Base-by-base conservation (phyloP, 2,888 invertebrate species). In the Acrobeloides nanus region DNA sequence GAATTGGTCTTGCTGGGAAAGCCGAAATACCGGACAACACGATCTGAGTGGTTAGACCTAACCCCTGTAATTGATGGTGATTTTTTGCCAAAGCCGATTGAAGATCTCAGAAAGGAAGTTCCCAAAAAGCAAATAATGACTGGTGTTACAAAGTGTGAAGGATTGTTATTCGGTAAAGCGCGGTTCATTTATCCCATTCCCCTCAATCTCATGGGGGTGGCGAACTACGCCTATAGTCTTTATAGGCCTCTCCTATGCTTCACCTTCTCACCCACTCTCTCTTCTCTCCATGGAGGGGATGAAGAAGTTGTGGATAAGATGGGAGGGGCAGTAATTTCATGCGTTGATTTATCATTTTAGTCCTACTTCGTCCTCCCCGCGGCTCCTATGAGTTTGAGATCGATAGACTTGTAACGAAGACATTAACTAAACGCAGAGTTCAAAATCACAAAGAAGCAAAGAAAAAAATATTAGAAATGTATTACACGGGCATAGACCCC, bases 51-150 rank as follows among this genome's bases (percentile, higher is more conserved):
- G 2, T 20, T 55, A 6, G 55, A 59, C 20, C 33, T 52, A 24
- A 46, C 52, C 18, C 51, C 46, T 1, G 44, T 44, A 18, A 42
- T 24, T 17, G 56, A 58, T 24, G 48, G 51, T 6, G 52, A 54
- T 25, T 58, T 56, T 31, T 44, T 56, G 18, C 56, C 56, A 8
- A 48, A 54, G 33, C 56, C 56, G 1, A 27, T 56, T 12, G 53
- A 42, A 4, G 44, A 58, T 31, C 38, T 56, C 10, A 38, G 56
- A 12, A 15, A 43, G 20, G 52, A 48, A 35, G 52, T 52, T 6
- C 56, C 57, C 10, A 39, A 33, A 24, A 57, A 57, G 26, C 18
- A 24, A 21, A 38, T 48, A 7, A 57, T 56, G 51, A 54, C 58
- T 1, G 56, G 56, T 1, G 33, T 53, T 10, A 57, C 57, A 8